Conservation (phyloP, 2,797 vertebrate genomes). For the Tinamus major region DNA sequence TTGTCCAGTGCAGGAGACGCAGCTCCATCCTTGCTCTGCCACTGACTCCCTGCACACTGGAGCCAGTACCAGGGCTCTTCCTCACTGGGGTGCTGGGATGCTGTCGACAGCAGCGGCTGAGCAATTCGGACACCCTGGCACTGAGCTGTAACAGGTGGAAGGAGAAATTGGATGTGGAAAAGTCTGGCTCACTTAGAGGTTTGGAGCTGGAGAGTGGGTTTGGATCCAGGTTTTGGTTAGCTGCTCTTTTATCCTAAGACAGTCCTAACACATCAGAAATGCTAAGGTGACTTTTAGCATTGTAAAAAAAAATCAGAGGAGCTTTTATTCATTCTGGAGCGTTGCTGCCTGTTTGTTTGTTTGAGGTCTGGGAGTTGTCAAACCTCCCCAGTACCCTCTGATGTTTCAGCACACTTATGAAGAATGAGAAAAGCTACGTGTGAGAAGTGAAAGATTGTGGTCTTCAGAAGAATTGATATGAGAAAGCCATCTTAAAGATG, state of each 20-base stretch:
- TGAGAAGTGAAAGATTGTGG: slow-evolving; percentile 49
- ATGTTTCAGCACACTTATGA: not conserved
- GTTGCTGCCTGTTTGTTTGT: not conserved
- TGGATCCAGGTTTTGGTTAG: not conserved
- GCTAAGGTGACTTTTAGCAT: not conserved
- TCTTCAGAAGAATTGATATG: slow-evolving; percentile 54
- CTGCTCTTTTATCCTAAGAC: not conserved
- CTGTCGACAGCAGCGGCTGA: rapidly evolving
- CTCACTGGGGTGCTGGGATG: not conserved
- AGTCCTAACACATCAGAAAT: not conserved
- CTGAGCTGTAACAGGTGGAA: not conserved
- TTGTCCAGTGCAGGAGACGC: not conserved
- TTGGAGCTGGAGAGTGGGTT: not conserved
- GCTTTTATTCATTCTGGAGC: not conserved
- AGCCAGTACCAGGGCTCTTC: not conserved
- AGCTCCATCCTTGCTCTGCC: not conserved
- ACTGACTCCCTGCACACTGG: not conserved
- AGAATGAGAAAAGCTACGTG: slow-evolving; percentile 12
- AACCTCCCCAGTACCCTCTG: slow-evolving; percentile 1
- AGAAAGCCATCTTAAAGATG: slow-evolving; percentile 3
- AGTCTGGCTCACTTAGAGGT: not conserved
- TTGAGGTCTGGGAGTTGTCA: slow-evolving; percentile 41
- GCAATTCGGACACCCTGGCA: too few relatives aligned
- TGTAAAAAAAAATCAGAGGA: not conserved
- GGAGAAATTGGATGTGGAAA: not conserved